Percentiles rank a stretch among this genome's conserved stretches.
These are phyloP conservation scores for Thalassarche chlororhynchos DNA, from an alignment of 2,113 vertebrate species.

Conservation along the genomic window DNA sequence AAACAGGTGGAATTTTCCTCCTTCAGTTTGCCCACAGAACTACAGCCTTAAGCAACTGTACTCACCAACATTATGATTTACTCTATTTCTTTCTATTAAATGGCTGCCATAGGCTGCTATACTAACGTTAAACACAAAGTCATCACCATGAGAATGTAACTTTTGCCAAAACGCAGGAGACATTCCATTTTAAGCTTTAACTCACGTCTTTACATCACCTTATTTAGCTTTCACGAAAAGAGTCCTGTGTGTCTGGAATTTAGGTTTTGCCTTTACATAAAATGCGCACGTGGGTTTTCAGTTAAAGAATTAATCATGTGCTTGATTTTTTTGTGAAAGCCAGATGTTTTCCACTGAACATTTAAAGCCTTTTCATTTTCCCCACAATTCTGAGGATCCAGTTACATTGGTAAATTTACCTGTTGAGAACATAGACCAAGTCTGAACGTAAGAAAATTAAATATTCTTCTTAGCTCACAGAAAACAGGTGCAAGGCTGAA, in stretches of 20 bases:
- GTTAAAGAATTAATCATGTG: neutral
- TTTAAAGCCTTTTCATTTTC: neutral
- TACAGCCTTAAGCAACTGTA: neutral
- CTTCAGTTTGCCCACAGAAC: neutral
- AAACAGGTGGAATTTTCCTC: neutral
- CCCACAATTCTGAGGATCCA: neutral
- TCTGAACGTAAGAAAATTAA: neutral
- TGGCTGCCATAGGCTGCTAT: neutral
- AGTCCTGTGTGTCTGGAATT: neutral
- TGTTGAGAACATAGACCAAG: neutral
- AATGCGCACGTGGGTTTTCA: neutral
- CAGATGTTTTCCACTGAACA: neutral
- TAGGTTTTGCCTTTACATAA: neutral
- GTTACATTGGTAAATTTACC: neutral
- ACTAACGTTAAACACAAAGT: neutral
- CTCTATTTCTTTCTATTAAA: neutral
- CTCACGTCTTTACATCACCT: neutral
- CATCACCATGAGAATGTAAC: neutral
- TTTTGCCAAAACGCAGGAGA: neutral
- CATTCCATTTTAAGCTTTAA: neutral
- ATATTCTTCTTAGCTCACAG: neutral
- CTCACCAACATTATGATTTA: neutral
- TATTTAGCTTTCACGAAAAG: neutral
- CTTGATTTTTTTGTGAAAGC: neutral
- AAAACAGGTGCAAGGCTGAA: neutral